Conservation (phyloP, 2,113 vertebrate species). For the Mus spicilegus region DNA sequence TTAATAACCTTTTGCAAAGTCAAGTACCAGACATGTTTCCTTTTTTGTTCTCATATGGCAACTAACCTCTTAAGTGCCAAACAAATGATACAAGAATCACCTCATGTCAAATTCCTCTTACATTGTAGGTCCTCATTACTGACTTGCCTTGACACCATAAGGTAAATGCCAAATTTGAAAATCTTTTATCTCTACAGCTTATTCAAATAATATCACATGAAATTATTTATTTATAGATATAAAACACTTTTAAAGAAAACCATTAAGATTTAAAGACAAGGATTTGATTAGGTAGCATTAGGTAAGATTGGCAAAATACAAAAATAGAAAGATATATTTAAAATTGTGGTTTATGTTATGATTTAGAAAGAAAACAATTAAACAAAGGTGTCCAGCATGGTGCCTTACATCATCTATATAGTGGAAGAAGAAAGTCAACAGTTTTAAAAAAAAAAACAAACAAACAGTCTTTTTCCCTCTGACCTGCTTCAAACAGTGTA, state of each 20-base stretch:
- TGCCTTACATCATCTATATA: constrained; percentile 29
- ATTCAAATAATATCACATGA: constrained; percentile 36
- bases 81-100: constrained; percentile 31
- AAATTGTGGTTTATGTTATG: constrained; percentile 41
- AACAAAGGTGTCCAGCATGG: constrained; percentile 19
- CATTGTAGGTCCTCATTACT: background rate
- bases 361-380: constrained; percentile 44
- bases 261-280: background rate
- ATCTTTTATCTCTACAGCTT: constrained; percentile 9
- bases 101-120: constrained; percentile 13
- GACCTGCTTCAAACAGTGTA: background rate
- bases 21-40: constrained; percentile 62
- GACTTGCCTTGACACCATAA: constrained; percentile 15
- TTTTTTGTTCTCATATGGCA: constrained; percentile 61
- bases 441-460: too few relatives aligned
- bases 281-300: background rate
- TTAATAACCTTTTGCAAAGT: constrained; percentile 73
- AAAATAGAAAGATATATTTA: constrained; percentile 34
- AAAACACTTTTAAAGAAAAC: constrained; percentile 54
- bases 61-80: constrained; percentile 36
- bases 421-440: background rate
- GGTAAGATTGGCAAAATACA: constrained; percentile 20
- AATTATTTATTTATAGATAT: constrained; percentile 58
- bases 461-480: background rate
- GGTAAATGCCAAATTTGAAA: background rate